Base-by-base conservation (phyloP, 2,888 invertebrate genomes). In the Eristalinus sepulchralis region DNA sequence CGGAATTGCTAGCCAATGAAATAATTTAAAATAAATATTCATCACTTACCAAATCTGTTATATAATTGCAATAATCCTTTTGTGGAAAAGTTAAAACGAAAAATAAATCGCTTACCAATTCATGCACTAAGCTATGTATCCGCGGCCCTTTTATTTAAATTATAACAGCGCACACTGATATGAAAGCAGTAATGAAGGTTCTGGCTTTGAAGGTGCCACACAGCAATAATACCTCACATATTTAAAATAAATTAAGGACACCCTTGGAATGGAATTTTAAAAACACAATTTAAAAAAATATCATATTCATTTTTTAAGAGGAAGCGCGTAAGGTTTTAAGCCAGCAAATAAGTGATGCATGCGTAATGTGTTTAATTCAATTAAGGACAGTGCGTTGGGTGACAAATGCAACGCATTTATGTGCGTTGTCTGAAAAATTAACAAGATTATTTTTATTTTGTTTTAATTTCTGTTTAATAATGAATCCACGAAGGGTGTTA, bases 171-270 rank as follows among this genome's bases (percentile, higher is more conserved):
- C 59, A 59, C 34, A 34, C 36, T n/a, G n/a, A 31, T 57, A 70
- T 27, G 57, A n/a, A 13, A 59, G 27, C n/a, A 22, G 27, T 47
- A 60, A 59, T 60, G 27, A 60, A 20, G 39, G 27, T 17, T 59
- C 27, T 59, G 34, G 20, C 20, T 24, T 47, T 24, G 17, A 59
- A 33, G 17, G 24, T 59, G 34, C 22, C 22, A n/a, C n/a, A 22
- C 39, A 22, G 39, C 10, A 59, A 39, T 27, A 27, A 71, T 20
- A 17, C 31, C 27, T 17, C 20, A n/a, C 10, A 11, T 59, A 70
- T 60, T 47, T 39, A 71, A 71, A 70, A 59, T 39, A 33, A 70
- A 71, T 71, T 60, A 60, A 47, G 71, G 31, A 27, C 60, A 31
- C 31, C 24, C 17, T 60, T 24, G 27, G 17, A n/a, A 20, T 47